Conservation (phyloP, 2,797 vertebrate species). For the Prunella strophiata region DNA sequence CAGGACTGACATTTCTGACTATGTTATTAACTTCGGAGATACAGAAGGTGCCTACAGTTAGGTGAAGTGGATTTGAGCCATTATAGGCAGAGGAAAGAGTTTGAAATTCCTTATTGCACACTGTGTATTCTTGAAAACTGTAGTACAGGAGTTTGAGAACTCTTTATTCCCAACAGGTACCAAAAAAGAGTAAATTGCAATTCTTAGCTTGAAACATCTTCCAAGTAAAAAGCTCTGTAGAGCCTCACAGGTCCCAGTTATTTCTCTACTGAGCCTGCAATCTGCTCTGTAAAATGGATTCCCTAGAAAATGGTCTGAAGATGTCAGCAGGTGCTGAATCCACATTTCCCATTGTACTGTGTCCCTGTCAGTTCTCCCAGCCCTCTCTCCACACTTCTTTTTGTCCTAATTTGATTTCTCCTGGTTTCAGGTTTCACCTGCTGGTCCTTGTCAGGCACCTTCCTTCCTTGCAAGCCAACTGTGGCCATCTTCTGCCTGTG, state of each 20-base stretch:
- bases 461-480: not conserved
- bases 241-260: not conserved
- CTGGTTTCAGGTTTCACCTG: not conserved
- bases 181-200: not conserved
- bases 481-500: not conserved
- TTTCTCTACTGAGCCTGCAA: not conserved
- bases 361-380: not conserved
- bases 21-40: fast-evolving
- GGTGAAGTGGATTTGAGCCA: not conserved
- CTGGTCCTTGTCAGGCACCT: not conserved
- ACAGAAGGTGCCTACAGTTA: not conserved
- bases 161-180: not conserved
- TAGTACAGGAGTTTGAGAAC: not conserved
- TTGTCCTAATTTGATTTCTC: not conserved
- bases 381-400: not conserved
- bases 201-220: not conserved
- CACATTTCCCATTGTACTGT: not conserved
- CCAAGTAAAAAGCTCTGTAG: not conserved
- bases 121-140: not conserved
- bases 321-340: not conserved
- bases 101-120: not conserved
- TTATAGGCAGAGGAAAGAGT: not conserved
- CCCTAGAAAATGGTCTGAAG: not conserved
- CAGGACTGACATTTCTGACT: not conserved
- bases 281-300: not conserved